Base-by-base conservation (phyloP, 2,113 vertebrate genomes). In the Turdus rufiventris region DNA sequence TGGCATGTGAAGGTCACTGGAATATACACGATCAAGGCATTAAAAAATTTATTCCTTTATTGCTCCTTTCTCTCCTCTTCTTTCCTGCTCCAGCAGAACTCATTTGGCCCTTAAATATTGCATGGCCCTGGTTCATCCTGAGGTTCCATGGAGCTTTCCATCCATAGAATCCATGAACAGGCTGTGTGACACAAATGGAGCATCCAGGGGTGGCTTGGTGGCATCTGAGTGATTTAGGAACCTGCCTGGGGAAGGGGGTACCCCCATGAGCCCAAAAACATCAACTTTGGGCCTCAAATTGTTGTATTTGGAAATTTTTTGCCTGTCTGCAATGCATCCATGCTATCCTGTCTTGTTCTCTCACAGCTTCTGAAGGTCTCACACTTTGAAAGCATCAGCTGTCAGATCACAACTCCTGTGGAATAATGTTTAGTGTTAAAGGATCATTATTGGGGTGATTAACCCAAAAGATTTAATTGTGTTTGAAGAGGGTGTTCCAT, bases 61-160 rank as follows among this genome's bases (percentile, higher is more conserved):
- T 87, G 34, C 58, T 71, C 29, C 4, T 60, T 93, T 77, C 92
- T 73, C 91, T 84, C 74, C 94, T 47, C 29, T 78, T n/a, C 88
- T 78, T 51, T 48, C 60, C 47, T 76, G 21, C 66, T 28, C 13
- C 43, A 62, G 50, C 34, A 67, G 60, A 31, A n/a, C 25, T 45
- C 4, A 7, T 75, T 79, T 62, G 48, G 28, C 23, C 25, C 54
- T 72, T 72, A 19, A 86, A 71, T 82, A 28, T 29, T 50, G 36
- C 38, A 10, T 2, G 57, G 79, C 15, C 61, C 47, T 43, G 45
- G 53, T 54, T 70, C 51, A 31, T 31, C 47, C 18, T 33, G 51
- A 36, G 54, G 14, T 58, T 31, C 36, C 1, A 1, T 4, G 74
- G 61, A 53, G 8, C 19, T 17, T 40, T 51, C 31, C 21, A 17